Base-by-base conservation (phyloP, 2,888 invertebrate genomes). In the Melanostoma mellinum region DNA sequence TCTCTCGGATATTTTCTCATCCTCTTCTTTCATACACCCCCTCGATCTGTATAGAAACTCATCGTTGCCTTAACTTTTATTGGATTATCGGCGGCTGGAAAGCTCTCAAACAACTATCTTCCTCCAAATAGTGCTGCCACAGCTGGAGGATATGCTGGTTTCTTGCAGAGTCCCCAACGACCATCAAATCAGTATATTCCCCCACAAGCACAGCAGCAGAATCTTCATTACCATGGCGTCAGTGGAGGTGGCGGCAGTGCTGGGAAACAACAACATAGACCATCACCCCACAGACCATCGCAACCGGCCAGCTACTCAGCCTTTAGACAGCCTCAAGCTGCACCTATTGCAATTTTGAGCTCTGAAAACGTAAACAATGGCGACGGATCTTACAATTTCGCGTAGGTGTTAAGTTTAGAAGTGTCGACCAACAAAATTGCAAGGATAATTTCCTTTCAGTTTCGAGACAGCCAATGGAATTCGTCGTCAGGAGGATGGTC, bases 401-500 rank as follows among this genome's bases (percentile, higher is more conserved):
- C 93, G 94, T 94, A 89, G 89, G 90, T 85, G 20, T 20, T 20
- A 10, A 40, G 36, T 5, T 36, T 10, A 35, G 40, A 50, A 56
- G 56, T 73, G 40, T 46, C 6, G 48, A 48, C 10, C 4, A 36
- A 2, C 33, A 30, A 36, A 30, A 30, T 48, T 5, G 9, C 9
- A 42, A 42, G 42, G 6, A 9, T 42, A 8, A 8, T 9, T 42
- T 42, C 10, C 75, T 76, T 74, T n/a, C 72, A 92, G 93, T 30
- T 94, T 93, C 88, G 94, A 94, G 86, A 94, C 94, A 84, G 94
- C 93, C 86, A 94, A 94, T 88, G 94, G 94, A 63, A 94, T 94
- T 86, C 92, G 92, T 86, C 93, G 92, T 0, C 92, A 93, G 88
- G 93, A 93, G 88, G 88, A 89, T 40, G 93, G 92, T 53, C 93